Percentiles rank a stretch among this genome's conserved stretches.
Evolutionary conservation across 2,113 vertebrate species (phyloP).

Genomic region (Theropithecus gelada): DNA sequence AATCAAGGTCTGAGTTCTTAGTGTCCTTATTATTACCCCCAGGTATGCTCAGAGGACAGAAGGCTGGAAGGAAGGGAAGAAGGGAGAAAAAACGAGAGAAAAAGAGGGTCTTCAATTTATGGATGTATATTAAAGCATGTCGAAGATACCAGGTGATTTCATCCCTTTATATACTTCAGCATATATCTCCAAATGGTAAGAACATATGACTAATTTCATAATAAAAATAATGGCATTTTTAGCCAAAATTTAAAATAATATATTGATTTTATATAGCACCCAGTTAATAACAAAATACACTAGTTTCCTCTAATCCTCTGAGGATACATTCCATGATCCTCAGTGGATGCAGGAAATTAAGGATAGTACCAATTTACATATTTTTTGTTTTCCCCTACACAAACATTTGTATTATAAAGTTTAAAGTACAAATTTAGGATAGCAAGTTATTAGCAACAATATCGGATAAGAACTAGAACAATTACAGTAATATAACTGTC

Average conservation of each 20-base stretch:
- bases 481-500: not conserved
- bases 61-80: not conserved
- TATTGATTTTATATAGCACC: not conserved
- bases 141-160: not conserved
- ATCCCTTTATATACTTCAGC: not conserved
- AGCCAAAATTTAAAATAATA: not conserved
- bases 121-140: not conserved
- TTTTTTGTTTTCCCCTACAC: not conserved
- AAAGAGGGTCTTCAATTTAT: not conserved
- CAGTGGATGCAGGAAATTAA: not conserved
- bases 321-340: not conserved
- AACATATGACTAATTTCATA: not conserved
- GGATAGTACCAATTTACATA: not conserved
- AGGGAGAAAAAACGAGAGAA: no score
- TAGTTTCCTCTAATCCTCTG: not conserved
- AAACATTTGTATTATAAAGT: not conserved
- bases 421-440: not conserved
- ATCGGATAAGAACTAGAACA: not conserved
- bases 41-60: not conserved
- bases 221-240: not conserved
- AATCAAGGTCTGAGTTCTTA: not conserved
- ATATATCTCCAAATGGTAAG: not conserved
- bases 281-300: not conserved
- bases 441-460: not conserved
- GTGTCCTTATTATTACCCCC: not conserved